Percentiles rank a stretch among this genome's conserved stretches.
These are phyloP conservation scores for Rhyacophila evoluta DNA, from an alignment of 2,888 invertebrate genomes.

Conservation along the genomic window DNA sequence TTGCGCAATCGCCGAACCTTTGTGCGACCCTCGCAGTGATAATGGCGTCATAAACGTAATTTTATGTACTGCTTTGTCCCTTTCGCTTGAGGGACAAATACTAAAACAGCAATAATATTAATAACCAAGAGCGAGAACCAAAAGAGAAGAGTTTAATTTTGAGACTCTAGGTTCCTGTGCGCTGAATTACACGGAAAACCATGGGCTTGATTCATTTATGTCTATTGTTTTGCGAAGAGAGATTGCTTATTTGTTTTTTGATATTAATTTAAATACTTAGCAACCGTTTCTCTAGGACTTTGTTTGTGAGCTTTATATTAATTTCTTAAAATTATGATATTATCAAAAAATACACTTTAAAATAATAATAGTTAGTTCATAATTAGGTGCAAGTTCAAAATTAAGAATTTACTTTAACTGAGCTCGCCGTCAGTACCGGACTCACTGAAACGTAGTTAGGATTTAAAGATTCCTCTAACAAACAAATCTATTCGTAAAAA, in stretches of 20 bases:
- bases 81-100: conserved; percentile 21
- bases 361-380: no score
- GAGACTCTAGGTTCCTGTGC: neutral
- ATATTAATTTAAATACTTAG: no score
- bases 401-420: no score
- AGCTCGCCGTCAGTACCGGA: no score
- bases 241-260: neutral
- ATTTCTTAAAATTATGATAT: no score
- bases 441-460: no score
- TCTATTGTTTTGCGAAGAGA: neutral
- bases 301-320: no score
- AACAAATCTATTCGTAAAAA: no score
- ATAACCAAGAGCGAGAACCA: neutral
- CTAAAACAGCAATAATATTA: conserved; percentile 22
- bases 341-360: no score
- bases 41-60: conserved; percentile 40
- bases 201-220: neutral
- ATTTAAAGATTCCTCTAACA: no score
- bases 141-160: conserved; percentile 13
- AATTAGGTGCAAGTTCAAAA: no score
- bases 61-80: conserved; percentile 34
- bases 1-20: neutral
- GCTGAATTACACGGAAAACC: neutral
- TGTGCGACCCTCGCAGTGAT: conserved; percentile 19
- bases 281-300: no score